Conservation (phyloP, 2,797 vertebrate species). For the Coilia nasus region DNA sequence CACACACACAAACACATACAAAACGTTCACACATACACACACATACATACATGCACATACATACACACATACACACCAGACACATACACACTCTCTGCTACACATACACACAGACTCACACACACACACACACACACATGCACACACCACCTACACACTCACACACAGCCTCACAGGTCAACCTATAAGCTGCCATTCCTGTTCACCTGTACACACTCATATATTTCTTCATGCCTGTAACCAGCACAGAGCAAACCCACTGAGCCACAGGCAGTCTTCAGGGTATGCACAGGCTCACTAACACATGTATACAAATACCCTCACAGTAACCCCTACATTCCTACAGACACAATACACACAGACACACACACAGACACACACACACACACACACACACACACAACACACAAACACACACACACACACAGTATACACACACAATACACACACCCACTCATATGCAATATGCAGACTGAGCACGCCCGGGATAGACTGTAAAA, state of each 20-base stretch:
- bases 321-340: neutral
- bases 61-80: neutral
- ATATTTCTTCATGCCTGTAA: neutral
- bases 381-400: conserved; percentile 22
- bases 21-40: neutral
- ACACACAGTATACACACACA: neutral
- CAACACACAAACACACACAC: neutral
- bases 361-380: neutral
- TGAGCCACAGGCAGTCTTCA: neutral
- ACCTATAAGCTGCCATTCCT: neutral
- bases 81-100: too few species aligned
- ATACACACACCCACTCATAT: neutral
- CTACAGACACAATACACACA: neutral
- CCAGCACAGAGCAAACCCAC: neutral
- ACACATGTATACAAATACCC: neutral
- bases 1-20: conserved; percentile 44
- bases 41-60: neutral
- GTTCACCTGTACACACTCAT: neutral
- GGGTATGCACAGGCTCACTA: neutral
- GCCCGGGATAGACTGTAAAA: neutral
- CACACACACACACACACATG: too few species aligned
- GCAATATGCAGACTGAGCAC: conserved; percentile 2
- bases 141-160: too few species aligned
- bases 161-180: too few species aligned
- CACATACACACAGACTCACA: too few species aligned